Evolutionary conservation across 2,888 invertebrate species (phyloP).

Genomic region (Parnassius orleans): DNA sequence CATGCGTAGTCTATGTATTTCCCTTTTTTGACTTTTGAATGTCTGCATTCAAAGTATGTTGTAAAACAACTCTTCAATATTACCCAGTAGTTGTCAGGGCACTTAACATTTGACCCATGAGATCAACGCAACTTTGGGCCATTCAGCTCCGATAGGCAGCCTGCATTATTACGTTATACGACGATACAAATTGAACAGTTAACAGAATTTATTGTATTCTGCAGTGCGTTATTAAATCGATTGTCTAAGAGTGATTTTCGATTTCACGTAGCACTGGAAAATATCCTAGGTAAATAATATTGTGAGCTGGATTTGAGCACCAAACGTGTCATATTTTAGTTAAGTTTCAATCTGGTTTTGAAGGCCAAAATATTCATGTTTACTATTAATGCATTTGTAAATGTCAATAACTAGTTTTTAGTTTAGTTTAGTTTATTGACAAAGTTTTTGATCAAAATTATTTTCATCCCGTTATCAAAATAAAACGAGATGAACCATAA

Average conservation of each 20-base stretch:
- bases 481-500: too few species aligned
- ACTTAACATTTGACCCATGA: constrained; percentile 24
- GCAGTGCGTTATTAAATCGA: constrained; percentile 10
- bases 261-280: neutral
- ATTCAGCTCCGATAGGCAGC: constrained; percentile 7
- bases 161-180: neutral
- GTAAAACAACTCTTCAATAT: constrained; percentile 15
- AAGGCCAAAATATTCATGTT: too few species aligned
- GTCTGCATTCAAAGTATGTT: constrained; percentile 5
- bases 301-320: too few species aligned
- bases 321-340: too few species aligned
- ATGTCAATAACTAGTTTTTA: too few species aligned
- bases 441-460: too few species aligned
- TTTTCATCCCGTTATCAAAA: too few species aligned
- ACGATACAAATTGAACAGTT: constrained; percentile 11
- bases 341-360: too few species aligned
- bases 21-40: neutral
- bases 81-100: constrained; percentile 20
- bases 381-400: too few species aligned
- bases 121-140: constrained; percentile 25
- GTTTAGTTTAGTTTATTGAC: too few species aligned
- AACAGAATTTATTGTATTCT: constrained; percentile 15
- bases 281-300: too few species aligned
- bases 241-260: neutral
- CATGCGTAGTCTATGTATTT: too few species aligned